Conservation (phyloP, 2,888 invertebrate genomes). For the Ectobius pallidus region DNA sequence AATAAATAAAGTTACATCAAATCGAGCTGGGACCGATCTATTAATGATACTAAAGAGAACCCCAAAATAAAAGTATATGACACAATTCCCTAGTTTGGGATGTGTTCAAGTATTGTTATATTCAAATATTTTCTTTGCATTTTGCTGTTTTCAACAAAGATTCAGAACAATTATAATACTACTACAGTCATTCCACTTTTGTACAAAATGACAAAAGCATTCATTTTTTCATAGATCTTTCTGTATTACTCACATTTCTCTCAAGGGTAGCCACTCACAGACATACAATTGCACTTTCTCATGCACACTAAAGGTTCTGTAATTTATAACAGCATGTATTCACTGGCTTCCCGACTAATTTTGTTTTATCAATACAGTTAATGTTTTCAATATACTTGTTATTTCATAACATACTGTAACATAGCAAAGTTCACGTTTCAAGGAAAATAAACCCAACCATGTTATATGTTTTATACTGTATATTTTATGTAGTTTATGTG, state of each 20-base stretch:
- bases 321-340: slow-evolving; percentile 4
- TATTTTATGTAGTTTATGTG: too few relatives aligned
- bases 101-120: background rate
- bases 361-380: slow-evolving; percentile 16
- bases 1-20: slow-evolving; percentile 29
- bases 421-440: slow-evolving; percentile 4
- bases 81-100: background rate
- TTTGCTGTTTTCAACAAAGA: slow-evolving; percentile 11
- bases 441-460: background rate
- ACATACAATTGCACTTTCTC: too few relatives aligned
- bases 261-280: too few relatives aligned
- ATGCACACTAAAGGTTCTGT: background rate
- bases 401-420: slow-evolving; percentile 1
- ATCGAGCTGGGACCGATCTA: slow-evolving; percentile 16
- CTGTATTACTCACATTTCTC: slow-evolving; percentile 9
- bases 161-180: slow-evolving; percentile 27
- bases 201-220: slow-evolving; percentile 38
- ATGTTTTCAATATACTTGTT: background rate
- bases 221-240: slow-evolving; percentile 13
- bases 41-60: slow-evolving; percentile 1
- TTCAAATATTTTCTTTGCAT: background rate
- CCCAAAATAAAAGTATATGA: background rate
- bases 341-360: background rate
- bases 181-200: slow-evolving; percentile 36
- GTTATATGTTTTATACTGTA: too few relatives aligned